Conservation (phyloP, 2,113 vertebrate species). For the Reinhardtius hippoglossoides region DNA sequence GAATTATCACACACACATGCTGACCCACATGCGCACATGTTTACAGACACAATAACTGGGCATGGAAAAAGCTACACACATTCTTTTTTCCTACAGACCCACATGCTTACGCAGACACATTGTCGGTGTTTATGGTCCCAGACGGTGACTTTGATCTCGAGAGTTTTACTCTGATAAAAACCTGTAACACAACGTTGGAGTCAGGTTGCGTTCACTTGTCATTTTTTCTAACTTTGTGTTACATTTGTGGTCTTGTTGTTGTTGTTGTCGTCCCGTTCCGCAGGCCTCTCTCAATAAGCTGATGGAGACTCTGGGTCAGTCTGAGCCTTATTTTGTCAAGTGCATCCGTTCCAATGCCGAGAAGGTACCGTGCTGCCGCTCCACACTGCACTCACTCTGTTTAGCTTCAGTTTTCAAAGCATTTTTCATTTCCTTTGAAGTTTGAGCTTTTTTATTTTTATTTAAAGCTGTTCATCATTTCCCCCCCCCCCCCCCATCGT, state of each 20-base stretch:
- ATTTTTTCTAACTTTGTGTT: background rate
- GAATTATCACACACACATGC: conserved; percentile 51
- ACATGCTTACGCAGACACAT: conserved; percentile 22
- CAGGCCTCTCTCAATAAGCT: conserved; percentile 96
- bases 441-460: conserved; percentile 13
- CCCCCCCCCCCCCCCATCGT: background rate
- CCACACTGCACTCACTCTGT: conserved; percentile 9
- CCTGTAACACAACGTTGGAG: conserved; percentile 17
- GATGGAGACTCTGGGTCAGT: conserved; percentile 97
- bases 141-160: conserved; percentile 12
- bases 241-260: background rate
- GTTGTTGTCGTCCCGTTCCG: conserved; percentile 34
- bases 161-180: background rate
- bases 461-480: conserved; percentile 51
- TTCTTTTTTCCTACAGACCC: background rate
- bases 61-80: conserved; percentile 12
- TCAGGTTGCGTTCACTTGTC: background rate
- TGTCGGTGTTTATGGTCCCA: conserved; percentile 13
- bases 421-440: conserved; percentile 49
- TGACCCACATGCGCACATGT: conserved; percentile 38
- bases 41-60: conserved; percentile 30
- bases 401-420: conserved; percentile 55
- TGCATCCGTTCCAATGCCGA: conserved; percentile 98
- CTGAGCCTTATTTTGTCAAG: conserved; percentile 99
- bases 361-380: conserved; percentile 85